A percentile compares a stretch with the other conserved stretches of the same genome.
Conservation (phyloP, 2,113 vertebrate genomes). For the Chelonoidis abingdonii region DNA sequence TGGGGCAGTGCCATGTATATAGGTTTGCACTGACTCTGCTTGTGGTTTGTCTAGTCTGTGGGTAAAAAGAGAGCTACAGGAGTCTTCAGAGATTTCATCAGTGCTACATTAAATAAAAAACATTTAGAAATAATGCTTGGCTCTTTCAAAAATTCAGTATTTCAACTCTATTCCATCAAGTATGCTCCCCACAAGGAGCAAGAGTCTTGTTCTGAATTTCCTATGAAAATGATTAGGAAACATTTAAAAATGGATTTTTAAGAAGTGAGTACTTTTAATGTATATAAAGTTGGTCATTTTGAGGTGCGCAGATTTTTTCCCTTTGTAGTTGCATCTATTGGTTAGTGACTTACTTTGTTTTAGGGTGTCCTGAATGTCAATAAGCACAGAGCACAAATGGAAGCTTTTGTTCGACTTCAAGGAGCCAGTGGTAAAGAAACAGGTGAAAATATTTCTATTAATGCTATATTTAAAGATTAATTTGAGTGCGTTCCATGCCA, state of each 20-base stretch:
- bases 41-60: neutral
- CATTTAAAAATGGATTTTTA: neutral
- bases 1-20: neutral
- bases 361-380: conserved; percentile 92
- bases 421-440: conserved; percentile 84
- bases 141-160: neutral
- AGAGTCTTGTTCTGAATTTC: neutral
- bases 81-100: neutral
- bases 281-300: fast-evolving
- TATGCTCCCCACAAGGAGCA: neutral
- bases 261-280: neutral
- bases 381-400: conserved; percentile 90
- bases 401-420: conserved; percentile 88
- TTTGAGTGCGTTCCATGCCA: neutral
- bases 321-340: neutral
- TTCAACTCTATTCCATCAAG: neutral
- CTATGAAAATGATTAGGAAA: neutral
- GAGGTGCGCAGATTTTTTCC: neutral
- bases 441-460: conserved; percentile 76
- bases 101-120: neutral
- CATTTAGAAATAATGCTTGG: neutral
- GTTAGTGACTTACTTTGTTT: conserved; percentile 13
- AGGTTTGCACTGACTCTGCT: neutral
- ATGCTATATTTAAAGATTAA: neutral
- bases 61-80: neutral